Evolutionary conservation across 1,140 invertebrate species (phyloP).

Genomic region (Orchesella cincta): DNA sequence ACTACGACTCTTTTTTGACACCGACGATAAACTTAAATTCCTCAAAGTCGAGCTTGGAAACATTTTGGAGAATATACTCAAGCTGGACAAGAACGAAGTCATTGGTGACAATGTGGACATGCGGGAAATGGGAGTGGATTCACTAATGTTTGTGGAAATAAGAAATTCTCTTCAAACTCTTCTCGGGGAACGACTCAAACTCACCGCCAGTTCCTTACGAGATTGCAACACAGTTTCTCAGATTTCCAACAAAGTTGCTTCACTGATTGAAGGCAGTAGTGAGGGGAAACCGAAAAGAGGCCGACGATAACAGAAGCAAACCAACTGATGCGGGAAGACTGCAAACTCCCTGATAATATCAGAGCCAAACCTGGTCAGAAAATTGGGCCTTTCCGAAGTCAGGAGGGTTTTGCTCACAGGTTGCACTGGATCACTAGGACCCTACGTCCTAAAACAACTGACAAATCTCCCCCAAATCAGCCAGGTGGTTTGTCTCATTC

Average conservation of each 20-base stretch:
- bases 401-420: constrained; percentile 1
- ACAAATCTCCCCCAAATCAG: not conserved
- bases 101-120: not conserved
- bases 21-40: not conserved
- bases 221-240: not conserved
- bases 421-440: not conserved
- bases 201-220: not conserved
- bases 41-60: not conserved
- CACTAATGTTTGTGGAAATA: constrained; percentile 4
- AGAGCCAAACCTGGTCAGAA: not conserved
- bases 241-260: not conserved
- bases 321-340: not conserved
- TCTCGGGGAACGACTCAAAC: not conserved
- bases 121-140: not conserved
- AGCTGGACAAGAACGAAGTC: not conserved
- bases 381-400: not conserved
- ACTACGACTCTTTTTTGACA: not conserved
- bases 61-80: not conserved
- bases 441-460: constrained; percentile 13
- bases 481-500: not conserved
- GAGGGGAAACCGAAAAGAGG: not conserved
- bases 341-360: not conserved
- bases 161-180: not conserved
- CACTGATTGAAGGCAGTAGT: not conserved
- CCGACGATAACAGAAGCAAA: not conserved